Percentiles rank a stretch among this genome's conserved stretches.
phyloP scores from a whole-genome alignment of 1,140 invertebrate genomes.

The Cyrtorhinus lividipennis region DNA sequence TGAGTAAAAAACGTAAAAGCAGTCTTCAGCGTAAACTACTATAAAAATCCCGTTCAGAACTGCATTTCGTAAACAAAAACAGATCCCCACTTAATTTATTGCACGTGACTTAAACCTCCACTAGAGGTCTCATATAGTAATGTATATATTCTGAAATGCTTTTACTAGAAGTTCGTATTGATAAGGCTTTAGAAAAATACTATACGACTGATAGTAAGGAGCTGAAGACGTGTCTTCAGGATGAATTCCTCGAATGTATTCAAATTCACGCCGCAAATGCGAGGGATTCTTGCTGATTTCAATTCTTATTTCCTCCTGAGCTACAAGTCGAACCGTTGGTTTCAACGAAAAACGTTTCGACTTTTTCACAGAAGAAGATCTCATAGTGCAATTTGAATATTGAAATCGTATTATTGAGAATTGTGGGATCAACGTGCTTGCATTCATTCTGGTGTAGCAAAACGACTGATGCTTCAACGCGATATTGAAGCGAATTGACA shows the following conservation, averaged over 20 bases:
- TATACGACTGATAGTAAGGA: background rate
- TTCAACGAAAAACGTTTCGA: no score
- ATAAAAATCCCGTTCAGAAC: background rate
- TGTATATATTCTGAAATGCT: background rate
- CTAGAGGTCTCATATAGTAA: no score
- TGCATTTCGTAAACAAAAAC: no score
- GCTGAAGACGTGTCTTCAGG: constrained; percentile 22
- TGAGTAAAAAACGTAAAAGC: background rate
- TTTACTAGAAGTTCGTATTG: background rate
- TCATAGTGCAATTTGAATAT: background rate
- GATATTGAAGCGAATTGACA: no score
- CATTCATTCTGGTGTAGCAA: background rate
- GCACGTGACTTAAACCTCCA: background rate
- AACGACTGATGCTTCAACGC: background rate
- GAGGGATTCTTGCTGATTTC: constrained; percentile 23
- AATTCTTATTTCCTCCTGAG: constrained; percentile 19
- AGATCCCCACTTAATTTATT: constrained; percentile 3
- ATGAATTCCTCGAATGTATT: constrained; percentile 20
- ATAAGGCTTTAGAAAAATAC: background rate
- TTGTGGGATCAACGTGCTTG: background rate
- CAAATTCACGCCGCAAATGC: background rate
- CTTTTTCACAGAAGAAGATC: background rate
- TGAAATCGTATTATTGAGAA: no score
- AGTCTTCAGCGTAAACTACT: background rate
- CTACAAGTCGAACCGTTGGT: no score